phyloP scores from a whole-genome alignment of 2,113 vertebrate genomes.

The Halichoeres trimaculatus region DNA sequence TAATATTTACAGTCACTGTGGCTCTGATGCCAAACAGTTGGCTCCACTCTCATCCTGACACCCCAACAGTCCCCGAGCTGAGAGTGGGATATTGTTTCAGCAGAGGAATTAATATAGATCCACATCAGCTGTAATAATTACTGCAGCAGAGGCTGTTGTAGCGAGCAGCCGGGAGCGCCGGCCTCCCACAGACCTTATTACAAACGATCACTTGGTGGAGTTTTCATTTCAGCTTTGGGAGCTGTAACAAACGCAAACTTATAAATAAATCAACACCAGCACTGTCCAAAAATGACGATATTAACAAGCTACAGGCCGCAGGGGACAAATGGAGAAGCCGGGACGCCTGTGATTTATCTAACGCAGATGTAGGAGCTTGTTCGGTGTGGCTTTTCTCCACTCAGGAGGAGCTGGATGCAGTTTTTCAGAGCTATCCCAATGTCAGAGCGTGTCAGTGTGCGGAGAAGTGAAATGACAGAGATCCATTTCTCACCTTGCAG shows the following conservation, averaged over 20 bases:
- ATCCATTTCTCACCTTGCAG: constrained; percentile 82
- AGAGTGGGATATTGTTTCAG: constrained; percentile 39
- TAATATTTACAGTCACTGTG: constrained; percentile 1
- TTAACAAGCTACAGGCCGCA: constrained; percentile 24
- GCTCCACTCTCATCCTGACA: constrained; percentile 27
- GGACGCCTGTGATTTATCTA: constrained; percentile 43
- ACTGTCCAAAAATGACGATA: constrained; percentile 47
- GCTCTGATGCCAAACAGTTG: constrained; percentile 15
- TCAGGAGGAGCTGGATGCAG: not conserved
- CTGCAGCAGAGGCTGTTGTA: constrained; percentile 44
- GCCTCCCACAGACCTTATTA: constrained; percentile 57
- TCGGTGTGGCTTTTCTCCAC: constrained; percentile 1
- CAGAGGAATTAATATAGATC: constrained; percentile 58
- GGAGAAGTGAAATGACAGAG: constrained; percentile 9
- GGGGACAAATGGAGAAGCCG: constrained; percentile 4
- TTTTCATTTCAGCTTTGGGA: constrained; percentile 38
- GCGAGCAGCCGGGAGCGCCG: constrained; percentile 40
- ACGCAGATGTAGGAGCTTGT: constrained; percentile 24
- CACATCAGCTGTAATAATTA: constrained; percentile 58
- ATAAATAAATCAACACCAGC: constrained; percentile 64
- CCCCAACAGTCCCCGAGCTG: constrained; percentile 1
- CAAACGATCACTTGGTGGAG: constrained; percentile 37
- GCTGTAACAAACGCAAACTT: constrained; percentile 27
- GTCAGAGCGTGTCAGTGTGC: not conserved
- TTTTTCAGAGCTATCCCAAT: not conserved